Evolutionary conservation across 2,888 invertebrate genomes (phyloP), one percentile per base, ranked within the genome.

Genomic region (Ligdia adustata): DNA sequence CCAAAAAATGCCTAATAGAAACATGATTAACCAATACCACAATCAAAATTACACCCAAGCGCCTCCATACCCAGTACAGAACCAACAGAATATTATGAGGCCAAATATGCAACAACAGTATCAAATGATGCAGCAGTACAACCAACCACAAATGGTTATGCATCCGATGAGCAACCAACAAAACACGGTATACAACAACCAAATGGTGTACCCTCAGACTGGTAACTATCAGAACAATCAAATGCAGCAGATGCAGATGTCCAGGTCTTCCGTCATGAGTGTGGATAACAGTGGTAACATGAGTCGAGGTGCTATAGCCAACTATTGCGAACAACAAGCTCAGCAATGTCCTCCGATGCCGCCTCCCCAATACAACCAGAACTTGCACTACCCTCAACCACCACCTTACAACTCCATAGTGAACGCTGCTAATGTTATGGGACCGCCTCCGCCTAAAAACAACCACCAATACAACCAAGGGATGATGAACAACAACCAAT

Each of bases 401-500:
- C 87, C 86, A 4, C 79, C 88, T 0, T 85, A 84, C 62, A 87
- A 86, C 49, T 58, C 89, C 1, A 82, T 79, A 2, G 87, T 86
- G 2, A 91, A 90, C 45, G 76, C 82, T 43, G 74, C 75, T 0
- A 87, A 87, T 50, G 83, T 85, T 0, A 90, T 90, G 89, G 89
- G 89, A 0, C 89, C 89, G 5, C 89, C 89, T 1, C 86, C 88
- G 22, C 90, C 89, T 1, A 89, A 89, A 53, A 88, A 90, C 52
- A 88, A 86, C 50, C 89, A 90, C 31, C 88, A 88, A 34, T 89
- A 87, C 58, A 88, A 88, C 42, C 87, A 88, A 69, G 79, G 84
- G 0, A 89, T 89, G 86, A 80, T 87, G 79, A 89, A 88, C 53
- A 88, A 83, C 60, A 88, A 89, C 47, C 89, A 89, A 64, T 89